phyloP scores from a whole-genome alignment of 2,888 invertebrate genomes.

The Neocrepidodera transversa region DNA sequence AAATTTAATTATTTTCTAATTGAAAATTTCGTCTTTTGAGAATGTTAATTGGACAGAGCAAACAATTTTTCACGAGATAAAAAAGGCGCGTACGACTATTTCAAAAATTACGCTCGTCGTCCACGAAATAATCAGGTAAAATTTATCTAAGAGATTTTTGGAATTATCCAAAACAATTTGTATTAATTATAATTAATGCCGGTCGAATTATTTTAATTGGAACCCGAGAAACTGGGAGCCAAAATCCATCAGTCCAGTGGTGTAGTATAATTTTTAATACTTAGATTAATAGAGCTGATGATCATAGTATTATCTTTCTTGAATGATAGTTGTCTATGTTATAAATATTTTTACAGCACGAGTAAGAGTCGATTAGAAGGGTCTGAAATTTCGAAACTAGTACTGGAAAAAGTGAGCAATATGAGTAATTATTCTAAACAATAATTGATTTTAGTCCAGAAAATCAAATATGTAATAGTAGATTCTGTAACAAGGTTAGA shows the following conservation, averaged over 20 bases:
- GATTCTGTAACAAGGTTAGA: too few relatives aligned
- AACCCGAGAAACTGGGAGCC: not conserved
- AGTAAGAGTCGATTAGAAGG: too few relatives aligned
- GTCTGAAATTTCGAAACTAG: too few relatives aligned
- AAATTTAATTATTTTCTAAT: not conserved
- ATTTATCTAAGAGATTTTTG: slow-evolving; percentile 9
- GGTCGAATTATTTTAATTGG: slow-evolving; percentile 2
- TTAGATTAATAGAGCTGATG: too few relatives aligned
- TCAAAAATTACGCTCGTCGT: slow-evolving; percentile 1
- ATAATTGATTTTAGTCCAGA: too few relatives aligned
- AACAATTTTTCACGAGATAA: slow-evolving; percentile 9
- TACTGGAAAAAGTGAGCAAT: too few relatives aligned
- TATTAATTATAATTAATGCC: slow-evolving; percentile 1
- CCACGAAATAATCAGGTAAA: not conserved
- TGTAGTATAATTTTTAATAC: too few relatives aligned
- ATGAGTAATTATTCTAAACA: too few relatives aligned
- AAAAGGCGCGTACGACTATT: slow-evolving; percentile 5
- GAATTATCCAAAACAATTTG: slow-evolving; percentile 1
- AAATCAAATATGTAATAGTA: too few relatives aligned
- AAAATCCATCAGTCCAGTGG: not conserved
- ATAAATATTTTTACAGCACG: too few relatives aligned
- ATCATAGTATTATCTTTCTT: too few relatives aligned
- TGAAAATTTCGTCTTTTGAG: not conserved
- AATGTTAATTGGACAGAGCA: slow-evolving; percentile 7
- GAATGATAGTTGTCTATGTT: too few relatives aligned